Conservation (phyloP, 92 coral and sea anemone species). For the Palythoa grandis region DNA sequence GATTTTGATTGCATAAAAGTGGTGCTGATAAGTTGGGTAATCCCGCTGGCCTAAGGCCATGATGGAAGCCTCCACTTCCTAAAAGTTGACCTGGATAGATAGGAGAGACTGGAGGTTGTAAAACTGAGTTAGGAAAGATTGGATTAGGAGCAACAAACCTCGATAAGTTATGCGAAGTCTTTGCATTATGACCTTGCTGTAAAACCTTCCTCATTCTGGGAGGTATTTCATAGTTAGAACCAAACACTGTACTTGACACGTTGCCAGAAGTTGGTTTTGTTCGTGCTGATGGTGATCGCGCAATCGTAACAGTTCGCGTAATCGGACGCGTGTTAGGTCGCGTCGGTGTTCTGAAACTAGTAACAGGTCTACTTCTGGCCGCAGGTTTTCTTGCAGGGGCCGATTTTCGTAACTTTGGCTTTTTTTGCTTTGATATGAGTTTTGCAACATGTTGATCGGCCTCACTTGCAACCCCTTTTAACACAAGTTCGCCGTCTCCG, state of each 20-base stretch:
- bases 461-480: conserved; percentile 83
- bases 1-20: neutral
- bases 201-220: conserved; percentile 28
- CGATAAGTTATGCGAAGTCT: neutral
- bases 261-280: conserved; percentile 3
- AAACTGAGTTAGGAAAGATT: conserved; percentile 3
- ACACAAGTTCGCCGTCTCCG: conserved; percentile 75
- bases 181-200: conserved; percentile 8
- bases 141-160: conserved; percentile 37
- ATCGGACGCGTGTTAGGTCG: conserved; percentile 39
- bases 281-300: conserved; percentile 1
- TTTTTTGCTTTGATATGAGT: conserved; percentile 90
- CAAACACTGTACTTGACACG: conserved; percentile 21
- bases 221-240: conserved; percentile 39
- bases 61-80: neutral
- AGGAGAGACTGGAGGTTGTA: neutral
- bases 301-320: conserved; percentile 23
- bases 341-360: conserved; percentile 21
- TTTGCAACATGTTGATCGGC: conserved; percentile 93
- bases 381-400: conserved; percentile 65
- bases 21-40: neutral
- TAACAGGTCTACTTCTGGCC: conserved; percentile 20
- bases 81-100: neutral
- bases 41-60: neutral
- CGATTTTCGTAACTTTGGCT: conserved; percentile 78